These are phyloP conservation scores for Ceyx erithaca DNA, from an alignment of 2,797 vertebrate genomes.

Conservation along the genomic window DNA sequence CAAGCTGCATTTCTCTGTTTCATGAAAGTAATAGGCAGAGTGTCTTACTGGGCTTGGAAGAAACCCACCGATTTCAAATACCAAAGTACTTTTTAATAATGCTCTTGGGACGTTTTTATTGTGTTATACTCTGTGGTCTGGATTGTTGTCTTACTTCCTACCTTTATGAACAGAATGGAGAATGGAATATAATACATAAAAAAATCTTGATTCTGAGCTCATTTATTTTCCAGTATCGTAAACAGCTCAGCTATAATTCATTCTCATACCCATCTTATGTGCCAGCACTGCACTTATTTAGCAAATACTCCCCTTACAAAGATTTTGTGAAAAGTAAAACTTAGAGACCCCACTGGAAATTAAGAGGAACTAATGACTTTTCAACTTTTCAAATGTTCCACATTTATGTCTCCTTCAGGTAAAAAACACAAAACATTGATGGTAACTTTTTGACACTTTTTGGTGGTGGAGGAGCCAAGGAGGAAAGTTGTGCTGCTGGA, in stretches of 20 bases:
- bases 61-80: constrained; percentile 58
- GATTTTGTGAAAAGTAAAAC: background rate
- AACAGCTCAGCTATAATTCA: constrained; percentile 9
- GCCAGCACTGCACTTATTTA: background rate
- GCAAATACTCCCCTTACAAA: background rate
- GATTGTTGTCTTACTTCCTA: constrained; percentile 6
- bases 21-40: constrained; percentile 27
- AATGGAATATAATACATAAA: constrained; percentile 32
- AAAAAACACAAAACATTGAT: background rate
- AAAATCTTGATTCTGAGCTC: constrained; percentile 4
- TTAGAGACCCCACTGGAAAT: background rate
- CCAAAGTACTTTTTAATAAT: constrained; percentile 47
- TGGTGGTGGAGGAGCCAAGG: background rate
- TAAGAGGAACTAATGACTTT: background rate
- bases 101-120: constrained; percentile 51
- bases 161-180: constrained; percentile 9
- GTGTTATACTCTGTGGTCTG: constrained; percentile 28
- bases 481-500: background rate
- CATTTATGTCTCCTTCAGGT: background rate
- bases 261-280: background rate
- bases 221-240: constrained; percentile 15
- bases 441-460: background rate
- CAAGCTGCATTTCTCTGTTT: constrained; percentile 50
- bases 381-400: background rate
- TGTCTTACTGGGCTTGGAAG: constrained; percentile 57